phyloP scores from a whole-genome alignment of 2,888 invertebrate genomes.

The Cheilosia impressa region DNA sequence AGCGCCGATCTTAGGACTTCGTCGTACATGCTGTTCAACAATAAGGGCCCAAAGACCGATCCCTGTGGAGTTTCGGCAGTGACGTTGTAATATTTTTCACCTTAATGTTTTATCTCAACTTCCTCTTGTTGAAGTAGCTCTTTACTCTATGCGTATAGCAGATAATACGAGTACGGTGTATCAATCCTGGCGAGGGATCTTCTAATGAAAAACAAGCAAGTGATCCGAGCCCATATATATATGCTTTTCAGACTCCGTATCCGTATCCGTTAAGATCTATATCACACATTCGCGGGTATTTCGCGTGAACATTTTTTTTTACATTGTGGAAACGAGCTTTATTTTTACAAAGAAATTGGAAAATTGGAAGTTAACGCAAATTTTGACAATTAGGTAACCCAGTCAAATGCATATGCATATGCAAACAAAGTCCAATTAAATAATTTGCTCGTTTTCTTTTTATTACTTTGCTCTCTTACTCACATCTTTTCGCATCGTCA shows the following conservation, averaged over 20 bases:
- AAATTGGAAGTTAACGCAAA: no score
- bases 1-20: neutral
- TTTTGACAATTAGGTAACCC: no score
- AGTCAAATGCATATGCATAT: neutral
- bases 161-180: neutral
- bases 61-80: neutral
- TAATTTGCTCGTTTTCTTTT: conserved; percentile 2
- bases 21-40: neutral
- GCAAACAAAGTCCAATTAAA: neutral
- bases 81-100: neutral
- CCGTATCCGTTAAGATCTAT: no score
- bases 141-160: neutral
- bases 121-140: neutral
- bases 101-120: neutral
- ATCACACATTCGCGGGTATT: no score
- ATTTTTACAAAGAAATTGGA: no score
- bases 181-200: neutral
- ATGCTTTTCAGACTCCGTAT: no score
- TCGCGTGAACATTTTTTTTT: no score
- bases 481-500: conserved; percentile 29
- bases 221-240: no score
- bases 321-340: no score
- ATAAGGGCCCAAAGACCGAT: neutral
- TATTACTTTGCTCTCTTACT: conserved; percentile 38
- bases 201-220: neutral